Percentiles rank a stretch among this genome's conserved stretches.
phyloP scores from a whole-genome alignment of 2,797 vertebrate genomes.

The Hybognathus amarus region DNA sequence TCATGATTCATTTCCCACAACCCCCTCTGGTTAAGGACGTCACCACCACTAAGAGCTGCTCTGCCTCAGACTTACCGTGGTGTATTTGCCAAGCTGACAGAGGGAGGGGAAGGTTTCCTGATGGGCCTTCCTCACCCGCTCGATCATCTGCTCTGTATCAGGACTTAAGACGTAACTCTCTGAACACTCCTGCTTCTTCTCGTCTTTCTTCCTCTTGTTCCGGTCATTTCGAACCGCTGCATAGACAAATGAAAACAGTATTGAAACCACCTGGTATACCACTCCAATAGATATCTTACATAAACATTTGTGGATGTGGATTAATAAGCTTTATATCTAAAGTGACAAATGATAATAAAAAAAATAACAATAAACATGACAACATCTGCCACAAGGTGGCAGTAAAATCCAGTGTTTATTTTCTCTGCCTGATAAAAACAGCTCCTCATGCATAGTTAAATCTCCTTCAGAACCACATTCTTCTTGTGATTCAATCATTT shows the following conservation, averaged over 20 bases:
- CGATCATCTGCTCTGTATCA: slow-evolving; percentile 92
- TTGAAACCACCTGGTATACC: background rate
- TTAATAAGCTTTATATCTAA: background rate
- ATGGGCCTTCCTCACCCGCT: slow-evolving; percentile 91
- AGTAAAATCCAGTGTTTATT: background rate
- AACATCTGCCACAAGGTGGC: slow-evolving; percentile 24
- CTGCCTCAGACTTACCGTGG: slow-evolving; percentile 49
- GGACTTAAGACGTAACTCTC: slow-evolving; percentile 90
- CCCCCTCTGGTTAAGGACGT: too few species aligned
- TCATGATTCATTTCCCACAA: background rate
- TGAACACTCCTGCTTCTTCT: slow-evolving; percentile 79
- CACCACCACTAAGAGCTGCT: background rate
- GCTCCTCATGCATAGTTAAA: slow-evolving; percentile 3
- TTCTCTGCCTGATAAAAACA: background rate
- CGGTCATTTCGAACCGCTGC: slow-evolving; percentile 91
- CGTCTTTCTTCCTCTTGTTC: slow-evolving; percentile 95
- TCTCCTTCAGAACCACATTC: background rate
- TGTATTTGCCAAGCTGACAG: slow-evolving; percentile 92
- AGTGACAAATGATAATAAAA: background rate
- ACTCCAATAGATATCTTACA: background rate
- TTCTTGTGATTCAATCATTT: slow-evolving; percentile 15
- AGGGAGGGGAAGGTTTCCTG: slow-evolving; percentile 95
- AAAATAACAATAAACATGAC: background rate
- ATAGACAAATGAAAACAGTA: background rate
- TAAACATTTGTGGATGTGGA: background rate